Conservation (phyloP, 2,113 vertebrate species). For the Urocolius indicus region DNA sequence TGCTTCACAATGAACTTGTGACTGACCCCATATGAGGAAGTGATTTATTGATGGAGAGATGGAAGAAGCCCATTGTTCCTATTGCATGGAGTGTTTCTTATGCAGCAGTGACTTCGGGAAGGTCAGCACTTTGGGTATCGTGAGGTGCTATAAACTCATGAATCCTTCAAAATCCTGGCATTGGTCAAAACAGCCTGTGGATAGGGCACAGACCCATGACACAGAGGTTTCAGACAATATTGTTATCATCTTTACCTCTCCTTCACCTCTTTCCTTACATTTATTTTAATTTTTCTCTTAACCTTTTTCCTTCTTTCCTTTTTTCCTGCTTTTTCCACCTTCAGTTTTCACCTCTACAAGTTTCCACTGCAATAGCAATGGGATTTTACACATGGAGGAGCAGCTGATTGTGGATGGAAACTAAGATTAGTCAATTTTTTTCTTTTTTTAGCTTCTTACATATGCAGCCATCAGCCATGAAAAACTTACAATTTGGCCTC, state of each 20-base stretch:
- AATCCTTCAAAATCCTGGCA: not conserved
- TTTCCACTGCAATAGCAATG: not conserved
- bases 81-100: not conserved
- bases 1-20: not conserved
- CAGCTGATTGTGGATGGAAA: not conserved
- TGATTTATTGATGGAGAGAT: not conserved
- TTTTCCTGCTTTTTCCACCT: not conserved
- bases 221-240: not conserved
- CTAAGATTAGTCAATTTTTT: conserved; percentile 23
- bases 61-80: not conserved
- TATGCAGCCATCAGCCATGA: not conserved
- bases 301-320: not conserved
- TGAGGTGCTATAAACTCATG: not conserved
- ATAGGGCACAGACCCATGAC: not conserved
- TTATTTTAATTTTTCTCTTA: not conserved
- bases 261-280: not conserved
- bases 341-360: not conserved
- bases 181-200: not conserved
- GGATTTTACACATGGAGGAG: conserved; percentile 1
- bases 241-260: not conserved
- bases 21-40: not conserved
- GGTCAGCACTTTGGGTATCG: not conserved
- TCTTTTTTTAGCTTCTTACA: not conserved
- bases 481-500: not conserved
- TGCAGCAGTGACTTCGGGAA: not conserved